These are phyloP conservation scores for Lumbricus terrestris DNA, from an alignment of 2,888 invertebrate species.

Conservation along the genomic window DNA sequence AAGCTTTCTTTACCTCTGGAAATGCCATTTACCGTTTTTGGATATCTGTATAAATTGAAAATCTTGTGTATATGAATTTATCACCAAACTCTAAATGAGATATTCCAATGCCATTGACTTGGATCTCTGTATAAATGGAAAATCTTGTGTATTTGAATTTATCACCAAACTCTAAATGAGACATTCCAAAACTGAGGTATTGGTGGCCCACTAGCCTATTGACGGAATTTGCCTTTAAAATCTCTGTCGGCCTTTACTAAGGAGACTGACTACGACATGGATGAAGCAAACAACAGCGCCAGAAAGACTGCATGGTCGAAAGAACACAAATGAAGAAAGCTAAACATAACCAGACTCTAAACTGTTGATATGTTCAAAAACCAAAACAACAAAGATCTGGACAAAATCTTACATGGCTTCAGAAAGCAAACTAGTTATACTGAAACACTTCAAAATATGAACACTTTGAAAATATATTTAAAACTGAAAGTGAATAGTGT, in stretches of 20 bases:
- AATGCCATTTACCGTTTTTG: not conserved
- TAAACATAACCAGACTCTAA: not conserved
- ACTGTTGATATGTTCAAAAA: not conserved
- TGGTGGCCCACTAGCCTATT: too few relatives aligned
- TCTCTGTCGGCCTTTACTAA: not conserved
- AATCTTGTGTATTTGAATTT: not conserved
- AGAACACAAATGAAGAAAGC: not conserved
- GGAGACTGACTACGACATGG: not conserved
- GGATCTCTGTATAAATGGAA: not conserved
- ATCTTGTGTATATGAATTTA: not conserved
- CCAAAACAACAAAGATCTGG: not conserved
- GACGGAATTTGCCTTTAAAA: not conserved
- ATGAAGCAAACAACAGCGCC: not conserved
- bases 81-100: not conserved
- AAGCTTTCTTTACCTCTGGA: not conserved
- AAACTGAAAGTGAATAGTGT: not conserved
- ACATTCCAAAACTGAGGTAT: not conserved
- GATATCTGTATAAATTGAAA: not conserved
- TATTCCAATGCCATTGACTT: not conserved
- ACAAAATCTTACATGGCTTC: not conserved
- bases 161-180: not conserved
- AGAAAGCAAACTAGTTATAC: not conserved
- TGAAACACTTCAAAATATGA: not conserved
- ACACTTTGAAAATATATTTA: not conserved
- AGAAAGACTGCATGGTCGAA: not conserved